These are phyloP conservation scores for Hybos culiciformis DNA, from an alignment of 2,888 invertebrate genomes.

Conservation along the genomic window DNA sequence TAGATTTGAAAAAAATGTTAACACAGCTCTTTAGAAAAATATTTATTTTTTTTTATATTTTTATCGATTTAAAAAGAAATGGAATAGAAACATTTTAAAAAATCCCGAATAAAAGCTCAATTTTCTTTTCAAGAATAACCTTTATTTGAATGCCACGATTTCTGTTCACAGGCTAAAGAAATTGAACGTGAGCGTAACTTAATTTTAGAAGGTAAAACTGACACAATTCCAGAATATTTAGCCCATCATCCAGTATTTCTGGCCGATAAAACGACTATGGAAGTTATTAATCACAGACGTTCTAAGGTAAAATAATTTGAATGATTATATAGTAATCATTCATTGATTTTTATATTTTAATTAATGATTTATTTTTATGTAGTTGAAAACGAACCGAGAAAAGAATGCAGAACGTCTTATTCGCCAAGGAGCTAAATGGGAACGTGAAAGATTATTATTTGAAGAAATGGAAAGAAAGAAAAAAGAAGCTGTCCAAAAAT, in stretches of 20 bases:
- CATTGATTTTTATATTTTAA: too few species aligned
- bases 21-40: too few species aligned
- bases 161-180: conserved; percentile 42
- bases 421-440: conserved; percentile 34
- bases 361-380: conserved; percentile 2
- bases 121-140: too few species aligned
- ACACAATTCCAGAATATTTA: conserved; percentile 44
- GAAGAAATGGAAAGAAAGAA: conserved; percentile 27
- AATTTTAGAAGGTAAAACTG: conserved; percentile 44
- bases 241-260: conserved; percentile 49
- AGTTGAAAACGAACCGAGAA: conserved; percentile 34
- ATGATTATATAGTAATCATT: too few species aligned
- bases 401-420: conserved; percentile 32
- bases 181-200: conserved; percentile 47
- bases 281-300: conserved; percentile 37
- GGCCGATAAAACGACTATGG: conserved; percentile 39
- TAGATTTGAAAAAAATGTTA: too few species aligned
- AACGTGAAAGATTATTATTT: conserved; percentile 28
- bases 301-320: conserved; percentile 38
- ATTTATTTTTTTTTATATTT: too few species aligned
- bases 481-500: conserved; percentile 20
- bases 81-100: too few species aligned
- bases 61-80: too few species aligned
- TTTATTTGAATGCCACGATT: too few species aligned
- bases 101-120: too few species aligned